A percentile compares a stretch with the other conserved stretches of the same genome.
Evolutionary conservation across 2,113 vertebrate species (phyloP).

Genomic region (Axis porcinus): DNA sequence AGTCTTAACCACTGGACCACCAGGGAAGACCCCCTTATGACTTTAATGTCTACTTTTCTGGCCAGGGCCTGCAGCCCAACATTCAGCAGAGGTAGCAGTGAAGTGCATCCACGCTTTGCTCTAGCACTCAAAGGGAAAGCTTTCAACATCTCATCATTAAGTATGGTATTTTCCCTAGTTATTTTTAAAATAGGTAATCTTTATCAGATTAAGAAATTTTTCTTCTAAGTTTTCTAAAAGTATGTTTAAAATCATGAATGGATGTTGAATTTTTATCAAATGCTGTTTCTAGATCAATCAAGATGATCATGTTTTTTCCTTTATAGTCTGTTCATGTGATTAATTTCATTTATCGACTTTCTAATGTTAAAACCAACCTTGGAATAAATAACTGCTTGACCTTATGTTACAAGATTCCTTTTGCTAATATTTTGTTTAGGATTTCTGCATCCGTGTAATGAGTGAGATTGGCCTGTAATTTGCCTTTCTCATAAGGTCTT

Average conservation of each 20-base stretch:
- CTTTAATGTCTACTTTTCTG: not conserved
- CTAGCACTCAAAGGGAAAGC: not conserved
- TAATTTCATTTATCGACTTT: not conserved
- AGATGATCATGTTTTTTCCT: not conserved
- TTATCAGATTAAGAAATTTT: constrained; percentile 13
- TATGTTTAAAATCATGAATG: not conserved
- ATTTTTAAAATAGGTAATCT: not conserved
- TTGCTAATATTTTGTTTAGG: not conserved
- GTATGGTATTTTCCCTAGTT: not conserved
- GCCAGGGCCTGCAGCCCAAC: not conserved
- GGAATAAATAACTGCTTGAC: not conserved
- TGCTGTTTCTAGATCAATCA: not conserved
- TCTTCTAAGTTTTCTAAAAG: not conserved
- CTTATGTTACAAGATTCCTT: not conserved
- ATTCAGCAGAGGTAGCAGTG: not conserved
- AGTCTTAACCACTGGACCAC: not conserved
- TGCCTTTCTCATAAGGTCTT: constrained; percentile 12
- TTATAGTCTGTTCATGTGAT: not conserved
- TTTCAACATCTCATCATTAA: constrained; percentile 53
- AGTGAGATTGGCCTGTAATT: not conserved
- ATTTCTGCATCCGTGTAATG: not conserved
- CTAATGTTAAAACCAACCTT: not conserved
- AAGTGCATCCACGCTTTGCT: not conserved
- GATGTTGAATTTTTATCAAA: not conserved
- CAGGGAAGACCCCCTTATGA: not conserved